phyloP scores from a whole-genome alignment of 1,140 invertebrate genomes.

The Pantala flavescens region DNA sequence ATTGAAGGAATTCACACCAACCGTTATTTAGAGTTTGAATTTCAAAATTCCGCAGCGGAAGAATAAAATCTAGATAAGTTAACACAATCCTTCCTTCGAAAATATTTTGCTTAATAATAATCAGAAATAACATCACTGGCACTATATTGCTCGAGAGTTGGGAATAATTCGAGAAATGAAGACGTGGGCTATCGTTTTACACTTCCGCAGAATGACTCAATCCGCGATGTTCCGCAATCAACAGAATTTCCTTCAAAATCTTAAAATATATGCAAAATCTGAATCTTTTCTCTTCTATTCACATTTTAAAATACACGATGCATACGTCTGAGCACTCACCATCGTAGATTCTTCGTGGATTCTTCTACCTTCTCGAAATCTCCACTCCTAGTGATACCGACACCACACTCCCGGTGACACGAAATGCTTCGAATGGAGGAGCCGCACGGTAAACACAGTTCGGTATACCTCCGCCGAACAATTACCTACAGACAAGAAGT shows the following conservation, averaged over 20 bases:
- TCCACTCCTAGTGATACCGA: slow-evolving; percentile 27
- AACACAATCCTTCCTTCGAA: neutral
- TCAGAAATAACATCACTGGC: neutral
- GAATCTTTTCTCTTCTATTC: slow-evolving; percentile 2
- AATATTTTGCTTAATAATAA: neutral
- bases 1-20: neutral
- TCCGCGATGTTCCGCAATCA: neutral
- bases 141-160: neutral
- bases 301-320: slow-evolving; percentile 8
- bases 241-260: neutral
- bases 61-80: neutral
- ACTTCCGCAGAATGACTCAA: slow-evolving; percentile 5
- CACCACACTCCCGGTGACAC: slow-evolving; percentile 27
- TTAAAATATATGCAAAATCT: neutral
- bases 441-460: slow-evolving; percentile 22
- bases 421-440: slow-evolving; percentile 27
- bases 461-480: slow-evolving; percentile 27
- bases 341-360: slow-evolving; percentile 25
- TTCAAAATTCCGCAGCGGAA: neutral
- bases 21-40: neutral
- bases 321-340: slow-evolving; percentile 25
- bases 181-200: neutral
- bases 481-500: slow-evolving; percentile 14
- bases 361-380: slow-evolving; percentile 27
- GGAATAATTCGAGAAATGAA: neutral